phyloP scores from a whole-genome alignment of 2,113 vertebrate genomes.

The Tupaia chinensis region DNA sequence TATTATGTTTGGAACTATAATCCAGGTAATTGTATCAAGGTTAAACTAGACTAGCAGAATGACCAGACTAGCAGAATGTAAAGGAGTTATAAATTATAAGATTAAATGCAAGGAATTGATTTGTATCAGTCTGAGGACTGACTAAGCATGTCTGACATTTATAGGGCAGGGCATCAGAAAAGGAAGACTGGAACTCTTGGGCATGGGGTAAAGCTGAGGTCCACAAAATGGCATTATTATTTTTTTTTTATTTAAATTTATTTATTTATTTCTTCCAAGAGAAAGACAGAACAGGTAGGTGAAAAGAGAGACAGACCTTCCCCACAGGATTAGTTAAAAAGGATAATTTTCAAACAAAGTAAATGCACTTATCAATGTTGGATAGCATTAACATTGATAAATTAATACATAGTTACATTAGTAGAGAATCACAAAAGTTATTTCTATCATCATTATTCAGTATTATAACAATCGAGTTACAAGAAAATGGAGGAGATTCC shows the following conservation, averaged over 20 bases:
- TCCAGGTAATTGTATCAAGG: not conserved
- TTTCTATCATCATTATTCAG: not conserved
- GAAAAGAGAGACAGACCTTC: no score
- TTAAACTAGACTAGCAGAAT: not conserved
- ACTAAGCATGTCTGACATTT: not conserved
- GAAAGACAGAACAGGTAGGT: no score
- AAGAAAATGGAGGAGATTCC: not conserved
- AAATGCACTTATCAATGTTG: not conserved
- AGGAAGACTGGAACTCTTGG: not conserved
- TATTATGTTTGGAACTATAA: slow-evolving; percentile 5
- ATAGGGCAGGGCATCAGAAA: not conserved
- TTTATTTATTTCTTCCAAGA: no score
- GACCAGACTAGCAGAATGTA: not conserved
- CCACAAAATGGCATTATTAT: not conserved
- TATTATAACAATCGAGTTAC: not conserved
- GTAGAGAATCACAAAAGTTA: not conserved
- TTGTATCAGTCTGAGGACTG: not conserved
- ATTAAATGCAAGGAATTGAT: not conserved
- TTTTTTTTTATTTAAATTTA: no score
- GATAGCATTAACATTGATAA: not conserved
- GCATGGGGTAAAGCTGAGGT: not conserved
- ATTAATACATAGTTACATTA: not conserved
- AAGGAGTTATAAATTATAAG: not conserved
- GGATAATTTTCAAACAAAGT: not conserved
- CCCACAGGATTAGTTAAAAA: not conserved